Evolutionary conservation across 2,888 invertebrate genomes (phyloP).

Genomic region (Scrobipalpa costella): DNA sequence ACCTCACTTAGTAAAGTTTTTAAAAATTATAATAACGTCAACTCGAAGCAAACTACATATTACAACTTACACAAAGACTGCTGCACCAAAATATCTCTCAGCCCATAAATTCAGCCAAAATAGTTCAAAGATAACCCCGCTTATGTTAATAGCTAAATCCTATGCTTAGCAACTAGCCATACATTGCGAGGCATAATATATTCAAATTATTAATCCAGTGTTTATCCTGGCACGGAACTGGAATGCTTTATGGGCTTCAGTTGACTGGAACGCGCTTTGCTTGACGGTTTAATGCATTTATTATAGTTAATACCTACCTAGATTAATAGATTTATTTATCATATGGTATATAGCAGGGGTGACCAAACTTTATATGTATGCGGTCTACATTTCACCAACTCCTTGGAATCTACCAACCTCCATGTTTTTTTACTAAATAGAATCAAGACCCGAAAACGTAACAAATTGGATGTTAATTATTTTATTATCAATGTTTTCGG

Average conservation of each 20-base stretch:
- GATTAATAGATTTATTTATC: neutral
- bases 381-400: no score
- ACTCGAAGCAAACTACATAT: no score
- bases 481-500: no score
- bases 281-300: slow-evolving; percentile 5
- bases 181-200: slow-evolving; percentile 11
- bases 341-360: no score
- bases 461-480: no score
- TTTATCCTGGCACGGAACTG: slow-evolving; percentile 11
- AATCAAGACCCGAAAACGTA: no score
- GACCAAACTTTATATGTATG: no score
- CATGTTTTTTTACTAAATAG: no score
- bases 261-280: neutral
- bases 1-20: no score
- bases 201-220: slow-evolving; percentile 11
- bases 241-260: slow-evolving; percentile 5
- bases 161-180: neutral
- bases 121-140: neutral
- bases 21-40: no score
- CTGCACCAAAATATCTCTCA: neutral
- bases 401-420: no score
- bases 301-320: neutral
- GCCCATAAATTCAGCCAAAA: slow-evolving; percentile 4
- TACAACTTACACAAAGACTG: neutral
- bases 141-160: slow-evolving; percentile 7